These are phyloP conservation scores for Mobula birostris DNA, from an alignment of 2,113 vertebrate genomes.

Conservation along the genomic window DNA sequence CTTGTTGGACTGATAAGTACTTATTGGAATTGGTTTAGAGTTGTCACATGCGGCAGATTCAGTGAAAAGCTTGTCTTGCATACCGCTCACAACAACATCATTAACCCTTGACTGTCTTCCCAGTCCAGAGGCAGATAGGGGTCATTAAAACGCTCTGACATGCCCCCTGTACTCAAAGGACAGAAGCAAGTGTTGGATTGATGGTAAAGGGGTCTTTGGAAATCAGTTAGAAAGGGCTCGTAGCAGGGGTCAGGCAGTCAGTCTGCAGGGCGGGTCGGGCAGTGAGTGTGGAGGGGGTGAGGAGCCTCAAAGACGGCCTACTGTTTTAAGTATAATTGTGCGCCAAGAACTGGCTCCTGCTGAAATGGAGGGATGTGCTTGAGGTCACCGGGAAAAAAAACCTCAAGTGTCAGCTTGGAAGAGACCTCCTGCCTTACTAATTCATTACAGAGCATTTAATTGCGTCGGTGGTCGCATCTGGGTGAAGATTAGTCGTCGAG, in stretches of 20 bases:
- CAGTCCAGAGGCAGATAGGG: too few species aligned
- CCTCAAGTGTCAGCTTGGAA: not conserved
- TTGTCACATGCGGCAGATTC: too few species aligned
- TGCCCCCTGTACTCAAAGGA: too few species aligned
- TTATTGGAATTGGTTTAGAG: too few species aligned
- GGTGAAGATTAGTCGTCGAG: not conserved
- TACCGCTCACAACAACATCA: too few species aligned
- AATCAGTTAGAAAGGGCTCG: not conserved
- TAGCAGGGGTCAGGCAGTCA: not conserved
- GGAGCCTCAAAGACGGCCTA: not conserved
- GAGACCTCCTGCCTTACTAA: not conserved
- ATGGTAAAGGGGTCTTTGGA: not conserved
- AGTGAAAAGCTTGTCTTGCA: too few species aligned
- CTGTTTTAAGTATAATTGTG: not conserved
- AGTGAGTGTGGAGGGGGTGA: not conserved
- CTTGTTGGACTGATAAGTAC: too few species aligned
- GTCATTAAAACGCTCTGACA: too few species aligned
- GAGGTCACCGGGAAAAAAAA: not conserved
- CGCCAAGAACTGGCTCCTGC: not conserved
- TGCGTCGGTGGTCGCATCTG: not conserved
- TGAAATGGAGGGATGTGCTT: not conserved
- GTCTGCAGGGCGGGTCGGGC: not conserved
- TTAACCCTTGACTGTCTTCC: too few species aligned
- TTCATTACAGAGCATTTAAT: conserved; percentile 20
- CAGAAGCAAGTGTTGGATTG: not conserved